phyloP scores from a whole-genome alignment of 2,113 vertebrate species.

The Plotosus lineatus region DNA sequence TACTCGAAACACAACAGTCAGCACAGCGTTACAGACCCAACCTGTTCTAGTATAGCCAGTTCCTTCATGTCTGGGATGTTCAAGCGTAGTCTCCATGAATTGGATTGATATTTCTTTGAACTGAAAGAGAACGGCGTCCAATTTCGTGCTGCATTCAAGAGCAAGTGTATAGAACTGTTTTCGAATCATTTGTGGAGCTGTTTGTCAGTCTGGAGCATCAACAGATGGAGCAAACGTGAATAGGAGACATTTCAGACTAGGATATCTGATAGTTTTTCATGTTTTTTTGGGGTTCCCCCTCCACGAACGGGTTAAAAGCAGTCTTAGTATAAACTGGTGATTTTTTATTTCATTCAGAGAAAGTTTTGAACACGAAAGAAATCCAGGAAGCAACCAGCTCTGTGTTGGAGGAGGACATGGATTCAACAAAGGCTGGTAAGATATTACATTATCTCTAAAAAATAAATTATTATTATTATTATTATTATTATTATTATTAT shows the following conservation, averaged over 20 bases:
- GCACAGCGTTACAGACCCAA: background rate
- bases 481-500: background rate
- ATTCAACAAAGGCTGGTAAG: slow-evolving; percentile 72
- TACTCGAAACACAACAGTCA: slow-evolving; percentile 19
- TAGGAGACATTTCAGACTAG: background rate
- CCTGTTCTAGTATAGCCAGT: background rate
- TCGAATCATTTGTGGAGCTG: background rate
- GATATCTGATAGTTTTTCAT: background rate
- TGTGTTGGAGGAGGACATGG: slow-evolving; percentile 63
- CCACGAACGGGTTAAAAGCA: too few species aligned
- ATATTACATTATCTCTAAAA: slow-evolving; percentile 1
- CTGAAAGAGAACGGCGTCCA: background rate
- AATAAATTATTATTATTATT: background rate
- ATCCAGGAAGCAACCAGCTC: slow-evolving; percentile 58
- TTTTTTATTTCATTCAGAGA: slow-evolving; percentile 13
- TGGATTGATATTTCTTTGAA: too few species aligned
- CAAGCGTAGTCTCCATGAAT: background rate
- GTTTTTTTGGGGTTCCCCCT: too few species aligned
- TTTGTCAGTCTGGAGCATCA: background rate
- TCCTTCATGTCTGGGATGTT: too few species aligned
- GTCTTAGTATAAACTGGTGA: background rate
- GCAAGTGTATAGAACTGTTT: background rate
- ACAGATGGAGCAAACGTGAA: background rate
- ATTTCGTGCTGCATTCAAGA: slow-evolving; percentile 4
- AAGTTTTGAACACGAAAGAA: slow-evolving; percentile 59